Conservation (phyloP, 2,797 vertebrate species). For the Tragelaphus eurycerus region DNA sequence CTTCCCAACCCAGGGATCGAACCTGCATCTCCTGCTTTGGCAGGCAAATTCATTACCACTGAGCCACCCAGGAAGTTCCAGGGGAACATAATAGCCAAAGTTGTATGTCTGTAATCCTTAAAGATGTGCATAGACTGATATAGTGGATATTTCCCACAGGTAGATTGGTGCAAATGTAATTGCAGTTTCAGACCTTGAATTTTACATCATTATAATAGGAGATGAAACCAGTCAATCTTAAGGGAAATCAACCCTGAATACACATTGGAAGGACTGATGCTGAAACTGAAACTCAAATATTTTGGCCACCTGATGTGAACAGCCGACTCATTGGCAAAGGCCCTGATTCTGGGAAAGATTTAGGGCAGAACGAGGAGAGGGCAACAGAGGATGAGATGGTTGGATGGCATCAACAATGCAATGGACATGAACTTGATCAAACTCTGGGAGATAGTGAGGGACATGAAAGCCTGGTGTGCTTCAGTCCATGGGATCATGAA, state of each 20-base stretch:
- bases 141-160: not conserved
- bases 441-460: not conserved
- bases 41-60: not conserved
- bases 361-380: not conserved
- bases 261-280: not conserved
- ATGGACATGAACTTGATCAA: not conserved
- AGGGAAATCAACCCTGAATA: not conserved
- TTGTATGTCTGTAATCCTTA: conserved; percentile 19
- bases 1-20: not conserved
- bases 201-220: not conserved
- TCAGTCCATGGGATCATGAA: not conserved
- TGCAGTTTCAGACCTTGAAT: not conserved
- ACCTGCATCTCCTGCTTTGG: not conserved
- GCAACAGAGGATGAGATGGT: not conserved
- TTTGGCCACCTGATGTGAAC: not conserved
- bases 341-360: not conserved
- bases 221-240: not conserved
- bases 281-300: not conserved
- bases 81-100: not conserved
- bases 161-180: not conserved
- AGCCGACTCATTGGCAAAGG: not conserved
- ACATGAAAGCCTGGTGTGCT: not conserved
- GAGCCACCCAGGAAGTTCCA: not conserved
- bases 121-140: not conserved
- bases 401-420: not conserved